Evolutionary conservation across 2,888 invertebrate species (phyloP).

Genomic region (Hemithea aestivaria): DNA sequence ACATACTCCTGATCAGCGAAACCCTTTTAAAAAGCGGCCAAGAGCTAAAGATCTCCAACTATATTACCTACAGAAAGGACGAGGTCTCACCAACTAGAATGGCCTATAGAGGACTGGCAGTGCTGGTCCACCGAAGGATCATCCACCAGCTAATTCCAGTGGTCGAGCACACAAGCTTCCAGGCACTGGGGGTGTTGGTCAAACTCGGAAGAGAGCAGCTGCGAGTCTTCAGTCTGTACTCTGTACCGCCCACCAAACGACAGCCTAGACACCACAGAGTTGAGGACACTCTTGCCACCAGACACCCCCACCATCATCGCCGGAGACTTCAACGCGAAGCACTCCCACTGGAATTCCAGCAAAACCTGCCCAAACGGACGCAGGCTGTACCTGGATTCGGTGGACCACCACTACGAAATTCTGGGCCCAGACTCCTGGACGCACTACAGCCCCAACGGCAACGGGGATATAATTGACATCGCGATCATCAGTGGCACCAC

Average conservation of each 20-base stretch:
- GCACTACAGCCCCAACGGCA: neutral
- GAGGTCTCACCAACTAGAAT: neutral
- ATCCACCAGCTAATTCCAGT: too few relatives aligned
- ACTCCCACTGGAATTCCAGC: neutral
- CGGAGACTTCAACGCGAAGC: constrained; percentile 2
- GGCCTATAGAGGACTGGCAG: neutral
- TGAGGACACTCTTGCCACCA: neutral
- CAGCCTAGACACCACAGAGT: neutral
- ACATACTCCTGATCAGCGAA: constrained; percentile 5
- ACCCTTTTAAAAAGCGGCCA: neutral
- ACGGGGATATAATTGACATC: neutral
- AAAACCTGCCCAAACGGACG: neutral
- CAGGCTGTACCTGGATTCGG: neutral
- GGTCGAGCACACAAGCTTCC: neutral
- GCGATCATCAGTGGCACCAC: neutral
- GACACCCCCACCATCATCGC: neutral
- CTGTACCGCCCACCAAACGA: too few relatives aligned
- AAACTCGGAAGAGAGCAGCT: too few relatives aligned
- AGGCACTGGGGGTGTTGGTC: constrained; percentile 1
- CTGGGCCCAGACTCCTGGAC: too few relatives aligned
- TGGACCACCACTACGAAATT: constrained; percentile 3
- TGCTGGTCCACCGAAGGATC: constrained; percentile 2
- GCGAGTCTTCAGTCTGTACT: too few relatives aligned
- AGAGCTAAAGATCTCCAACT: neutral
- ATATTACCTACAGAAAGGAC: constrained; percentile 5